These are phyloP conservation scores for Heliconius himera DNA, from an alignment of 1,140 invertebrate species.

Conservation along the genomic window DNA sequence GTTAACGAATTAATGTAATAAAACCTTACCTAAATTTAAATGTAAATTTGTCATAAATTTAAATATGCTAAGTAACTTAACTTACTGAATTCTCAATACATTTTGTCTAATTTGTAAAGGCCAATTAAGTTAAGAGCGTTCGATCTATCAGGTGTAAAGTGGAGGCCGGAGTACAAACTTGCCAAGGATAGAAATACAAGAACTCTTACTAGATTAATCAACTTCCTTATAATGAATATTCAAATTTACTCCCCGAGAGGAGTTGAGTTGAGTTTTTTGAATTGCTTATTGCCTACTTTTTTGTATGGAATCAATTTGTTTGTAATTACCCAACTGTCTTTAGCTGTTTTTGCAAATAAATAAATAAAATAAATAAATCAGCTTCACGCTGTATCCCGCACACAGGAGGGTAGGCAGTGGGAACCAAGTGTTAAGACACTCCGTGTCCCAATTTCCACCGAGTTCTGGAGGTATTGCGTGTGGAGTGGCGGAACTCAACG, in stretches of 20 bases:
- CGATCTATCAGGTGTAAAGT: neutral
- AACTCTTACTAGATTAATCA: slow-evolving; percentile 3
- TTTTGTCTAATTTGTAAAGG: neutral
- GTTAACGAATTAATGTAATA: too few species aligned
- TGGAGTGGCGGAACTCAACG: too few species aligned
- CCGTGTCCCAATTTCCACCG: too few species aligned
- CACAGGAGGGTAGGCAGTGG: too few species aligned
- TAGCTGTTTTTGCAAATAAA: neutral
- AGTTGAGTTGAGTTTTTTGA: neutral
- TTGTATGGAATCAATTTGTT: neutral
- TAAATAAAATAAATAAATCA: neutral
- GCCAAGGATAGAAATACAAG: neutral
- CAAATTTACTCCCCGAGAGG: neutral
- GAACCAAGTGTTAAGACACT: too few species aligned
- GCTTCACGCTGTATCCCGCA: too few species aligned
- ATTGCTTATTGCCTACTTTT: neutral
- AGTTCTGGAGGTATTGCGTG: too few species aligned
- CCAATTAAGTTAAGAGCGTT: neutral
- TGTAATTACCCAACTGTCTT: neutral
- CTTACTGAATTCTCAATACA: slow-evolving; percentile 4
- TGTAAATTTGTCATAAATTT: neutral
- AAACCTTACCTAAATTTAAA: too few species aligned
- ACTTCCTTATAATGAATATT: slow-evolving; percentile 3
- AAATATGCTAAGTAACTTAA: neutral
- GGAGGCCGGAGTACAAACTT: neutral